Base-by-base conservation (phyloP, 2,888 invertebrate genomes). In the Synergus laeviventris region DNA sequence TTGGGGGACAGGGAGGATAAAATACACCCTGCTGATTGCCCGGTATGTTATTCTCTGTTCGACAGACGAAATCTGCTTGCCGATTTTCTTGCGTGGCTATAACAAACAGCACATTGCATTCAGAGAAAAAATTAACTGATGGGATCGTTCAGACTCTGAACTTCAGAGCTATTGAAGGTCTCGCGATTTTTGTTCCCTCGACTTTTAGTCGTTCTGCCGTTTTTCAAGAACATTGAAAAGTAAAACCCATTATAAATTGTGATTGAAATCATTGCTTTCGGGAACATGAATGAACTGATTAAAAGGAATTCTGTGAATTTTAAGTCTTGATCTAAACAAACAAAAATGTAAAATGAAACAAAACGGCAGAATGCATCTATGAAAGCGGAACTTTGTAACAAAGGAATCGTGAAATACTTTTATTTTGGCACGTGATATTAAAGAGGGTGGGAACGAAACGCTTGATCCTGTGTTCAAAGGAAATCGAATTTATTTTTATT, bases 31-130 rank as follows among this genome's bases (percentile, higher is more conserved):
- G 87, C 86, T 89, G 90, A 88, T 88, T 88, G 85, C 84, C 87
- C 85, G 86, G 86, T 84, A 87, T 84, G 86, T 84, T 87, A 89
- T 83, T 88, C 85, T 87, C 87, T 79, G 84, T 87, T 86, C 84
- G 86, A 85, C 85, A 86, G 88, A 85, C 84, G 87, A 85, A 86
- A 88, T 86, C 85, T 82, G 88, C 81, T 88, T 87, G 89, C 84
- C 85, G 87, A 88, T 88, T 88, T 86, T 90, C 90, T 85, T 83
- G 83, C 85, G 85, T 87, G 85, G 89, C 90, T 90, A 90, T 87
- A 90, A 90, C 89, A 90, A 88, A 90, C 89, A 89, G 88, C 89
- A 90, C 84, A 90, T 86, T 87, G 85, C 87, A 88, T 89, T 88
- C 89, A 88, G 83, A 89, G 81, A 82, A 77, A 45, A 79, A 73